Evolutionary conservation across 1,140 invertebrate genomes (phyloP), one percentile per base, ranked within the genome.

Genomic region (Orchestia grillus): DNA sequence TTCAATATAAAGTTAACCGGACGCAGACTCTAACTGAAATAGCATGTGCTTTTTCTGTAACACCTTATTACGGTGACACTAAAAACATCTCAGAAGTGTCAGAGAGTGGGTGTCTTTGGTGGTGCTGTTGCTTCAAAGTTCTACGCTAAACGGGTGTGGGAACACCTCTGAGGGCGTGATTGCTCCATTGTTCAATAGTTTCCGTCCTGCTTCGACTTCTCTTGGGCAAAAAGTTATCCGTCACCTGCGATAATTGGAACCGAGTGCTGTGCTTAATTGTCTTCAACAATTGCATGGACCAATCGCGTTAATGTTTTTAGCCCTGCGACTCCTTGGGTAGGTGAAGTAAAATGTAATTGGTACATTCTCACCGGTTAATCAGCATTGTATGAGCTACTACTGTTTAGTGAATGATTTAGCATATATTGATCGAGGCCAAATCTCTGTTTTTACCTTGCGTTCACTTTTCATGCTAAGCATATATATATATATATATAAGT

Each of bases 161-260:
- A 94, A 44, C 92, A n/a, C 92, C 8, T 45, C 36, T n/a, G 44
- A 44, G 44, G 8, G 43, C 43, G 44, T 44, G 92, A 94, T 94
- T 94, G 92, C 44, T 94, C 92, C 44, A 94, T 94, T 94, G 92
- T 94, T 94, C 44, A n/a, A 94, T 45, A 47, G 44, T 94, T 45
- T 94, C 92, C 92, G 92, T 94, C 43, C 44, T 44, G 41, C 44
- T n/a, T 15, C 44, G 92, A 94, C 36, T 94, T n/a, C 36, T 44
- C 92, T 43, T 42, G 19, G 6, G 16, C 44, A 94, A 94, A 94
- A 94, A 94, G 43, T 94, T 94, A 94, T 45, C 92, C 43, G 40
- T 94, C 43, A 44, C 43, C 43, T 94, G 44, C 92, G 40, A n/a
- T 94, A 94, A 94, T 94, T 44, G 44, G 92, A 94, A 94, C 44